A percentile compares a stretch with the other conserved stretches of the same genome.
Conservation (phyloP, 2,797 vertebrate genomes). For the Sternotherus odoratus region DNA sequence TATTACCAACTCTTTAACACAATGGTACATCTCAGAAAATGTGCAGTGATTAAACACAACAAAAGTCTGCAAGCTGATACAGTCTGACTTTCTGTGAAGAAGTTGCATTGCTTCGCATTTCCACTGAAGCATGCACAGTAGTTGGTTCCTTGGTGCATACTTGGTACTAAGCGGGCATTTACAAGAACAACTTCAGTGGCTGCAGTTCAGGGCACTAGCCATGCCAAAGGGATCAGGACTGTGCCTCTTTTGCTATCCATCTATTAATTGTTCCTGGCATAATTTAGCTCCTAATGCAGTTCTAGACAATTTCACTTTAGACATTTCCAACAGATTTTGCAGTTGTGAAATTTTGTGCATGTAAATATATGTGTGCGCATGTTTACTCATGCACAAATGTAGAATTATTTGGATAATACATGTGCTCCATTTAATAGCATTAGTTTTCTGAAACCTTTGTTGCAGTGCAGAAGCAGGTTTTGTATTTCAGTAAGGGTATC, state of each 20-base stretch:
- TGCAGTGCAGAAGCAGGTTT: background rate
- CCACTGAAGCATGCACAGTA: background rate
- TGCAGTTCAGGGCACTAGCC: background rate
- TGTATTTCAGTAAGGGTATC: background rate
- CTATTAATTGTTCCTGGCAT: rapidly evolving
- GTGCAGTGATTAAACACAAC: background rate
- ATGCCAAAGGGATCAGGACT: background rate
- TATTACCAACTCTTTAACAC: background rate
- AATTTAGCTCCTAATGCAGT: rapidly evolving
- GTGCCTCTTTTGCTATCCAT: rapidly evolving
- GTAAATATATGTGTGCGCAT: rapidly evolving
- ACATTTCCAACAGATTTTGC: rapidly evolving
- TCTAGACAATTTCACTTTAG: background rate
- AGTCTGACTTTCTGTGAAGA: background rate
- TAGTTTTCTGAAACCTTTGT: background rate
- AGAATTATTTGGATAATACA: background rate
- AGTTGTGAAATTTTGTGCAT: rapidly evolving
- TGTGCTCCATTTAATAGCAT: background rate
- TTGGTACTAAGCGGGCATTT: background rate
- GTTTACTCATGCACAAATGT: background rate
- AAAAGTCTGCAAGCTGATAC: background rate
- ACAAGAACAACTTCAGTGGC: background rate
- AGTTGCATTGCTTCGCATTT: background rate
- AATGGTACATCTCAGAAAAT: background rate
- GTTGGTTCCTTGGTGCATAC: background rate